Base-by-base conservation (phyloP, 2,113 vertebrate genomes). In the Gasterosteus nipponicus region DNA sequence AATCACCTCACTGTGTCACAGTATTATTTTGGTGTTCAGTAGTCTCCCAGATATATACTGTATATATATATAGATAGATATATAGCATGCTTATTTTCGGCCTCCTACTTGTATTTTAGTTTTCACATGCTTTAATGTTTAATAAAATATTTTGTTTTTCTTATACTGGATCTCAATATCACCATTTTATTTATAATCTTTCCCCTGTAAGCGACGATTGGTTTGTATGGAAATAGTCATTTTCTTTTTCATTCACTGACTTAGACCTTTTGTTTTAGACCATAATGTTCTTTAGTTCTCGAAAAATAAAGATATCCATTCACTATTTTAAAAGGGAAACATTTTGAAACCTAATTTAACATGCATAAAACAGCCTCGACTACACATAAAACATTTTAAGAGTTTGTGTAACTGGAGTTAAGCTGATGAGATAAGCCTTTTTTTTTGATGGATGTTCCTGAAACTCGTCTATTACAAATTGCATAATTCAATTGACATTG, bases 21-120 rank as follows among this genome's bases (percentile, higher is more conserved):
- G 33, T 77, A 68, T 73, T 66, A 26, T 49, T 42, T n/a, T 65
- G 41, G 58, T 64, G 18, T 41, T 16, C 39, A 47, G 39, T 60
- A 7, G 8, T 41, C 70, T 18, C 49, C 29, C 26, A 39, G 31
- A 14, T 72, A 49, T 49, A 49, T 44, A 15, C 4, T 5, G 14
- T 44, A 44, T 44, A 44, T 44, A 44, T 44, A 44, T 44, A n/a
- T n/a, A n/a, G n/a, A n/a, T n/a, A n/a, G n/a, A n/a, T n/a, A 44
- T 44, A 15, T 44, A 44, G 4, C 18, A n/a, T 51, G 6, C 18
- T n/a, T 10, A 51, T 57, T 15, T 57, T 57, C 54, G 14, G 47
- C 26, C 14, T 57, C 26, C 4, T 31, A 57, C 54, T 53, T 56
- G 4, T 29, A 56, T 56, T 12, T 29, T 56, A 15, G 53, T 54